Evolutionary conservation across 2,113 vertebrate genomes (phyloP), one percentile per base, ranked within the genome.

Genomic region (Sakesphorus luctuosus): DNA sequence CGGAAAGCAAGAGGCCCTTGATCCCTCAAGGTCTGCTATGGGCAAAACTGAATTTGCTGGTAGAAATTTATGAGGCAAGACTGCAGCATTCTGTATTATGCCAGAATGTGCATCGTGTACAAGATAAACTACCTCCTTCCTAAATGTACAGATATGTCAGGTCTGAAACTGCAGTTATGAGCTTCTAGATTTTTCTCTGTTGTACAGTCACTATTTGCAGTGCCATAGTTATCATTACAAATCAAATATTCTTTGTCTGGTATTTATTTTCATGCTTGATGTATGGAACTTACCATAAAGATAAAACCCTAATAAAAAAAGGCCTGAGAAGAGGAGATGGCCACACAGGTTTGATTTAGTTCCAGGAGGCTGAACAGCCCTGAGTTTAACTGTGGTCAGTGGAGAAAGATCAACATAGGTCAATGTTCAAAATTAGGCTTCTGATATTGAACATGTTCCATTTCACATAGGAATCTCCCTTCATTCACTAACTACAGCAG

Each of bases 191-290:
- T 86, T 95, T 38, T 5, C 38, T 31, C 28, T 38, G 58, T 73
- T 66, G 20, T 9, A 44, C 10, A 36, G 62, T 9, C 21, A 78
- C 7, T 5, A 59, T 93, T 94, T 90, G 19, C 38, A 76, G n/a
- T 61, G 17, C 20, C 76, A 78, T 79, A 87, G 5, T 56, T 40
- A 9, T 68, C 47, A 58, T 87, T 92, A 66, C 25, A 75, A 55
- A 59, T 72, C 65, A 80, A 62, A 24, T 80, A 80, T 9, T 82
- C 79, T 67, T 33, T 50, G 72, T 26, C 17, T 67, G 20, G 44
- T 58, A 76, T 47, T 93, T 96, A 61, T 43, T 94, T 96, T 53
- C 4, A 20, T 93, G 72, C 74, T 52, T 87, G 53, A 86, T 65
- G 49, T 17, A 85, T 55, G n/a, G 69, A 90, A 67, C 94, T 68